These are phyloP conservation scores for Erythrocercus mccallii DNA, from an alignment of 2,113 vertebrate species.

Conservation along the genomic window DNA sequence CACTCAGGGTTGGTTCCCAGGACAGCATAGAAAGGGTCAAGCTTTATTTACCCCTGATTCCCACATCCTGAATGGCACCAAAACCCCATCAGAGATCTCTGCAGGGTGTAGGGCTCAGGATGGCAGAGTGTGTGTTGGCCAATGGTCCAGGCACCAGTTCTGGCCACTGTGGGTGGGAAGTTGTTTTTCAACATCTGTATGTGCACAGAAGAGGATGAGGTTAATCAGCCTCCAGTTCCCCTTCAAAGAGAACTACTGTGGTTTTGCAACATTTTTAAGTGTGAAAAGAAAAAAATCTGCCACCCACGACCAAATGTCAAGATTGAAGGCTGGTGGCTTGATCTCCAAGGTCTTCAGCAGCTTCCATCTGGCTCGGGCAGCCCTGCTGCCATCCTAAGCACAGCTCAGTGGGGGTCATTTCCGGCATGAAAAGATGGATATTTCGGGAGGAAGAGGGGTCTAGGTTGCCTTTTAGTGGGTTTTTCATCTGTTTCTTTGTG, in stretches of 20 bases:
- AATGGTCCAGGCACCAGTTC: background rate
- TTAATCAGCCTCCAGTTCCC: background rate
- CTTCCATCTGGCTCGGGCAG: background rate
- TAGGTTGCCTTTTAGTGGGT: background rate
- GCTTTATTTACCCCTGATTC: background rate
- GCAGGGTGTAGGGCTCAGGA: fast-evolving
- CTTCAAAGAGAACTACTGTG: background rate
- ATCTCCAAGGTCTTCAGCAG: slow-evolving; percentile 15
- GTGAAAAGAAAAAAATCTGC: slow-evolving; percentile 1
- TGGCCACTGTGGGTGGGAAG: background rate
- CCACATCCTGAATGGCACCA: background rate
- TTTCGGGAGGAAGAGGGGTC: fast-evolving
- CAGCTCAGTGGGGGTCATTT: background rate
- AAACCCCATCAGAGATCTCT: background rate
- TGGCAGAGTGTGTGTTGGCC: fast-evolving
- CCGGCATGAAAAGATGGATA: background rate
- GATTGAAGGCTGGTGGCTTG: background rate
- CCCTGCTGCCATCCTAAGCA: background rate
- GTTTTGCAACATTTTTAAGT: background rate
- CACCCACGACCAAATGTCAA: slow-evolving; percentile 21
- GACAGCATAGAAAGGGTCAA: fast-evolving
- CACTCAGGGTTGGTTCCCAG: background rate
- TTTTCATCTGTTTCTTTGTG: background rate
- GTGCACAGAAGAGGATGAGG: background rate
- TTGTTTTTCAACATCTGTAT: background rate